Conservation (phyloP, 2,888 invertebrate genomes). For the Urechis unicinctus region DNA sequence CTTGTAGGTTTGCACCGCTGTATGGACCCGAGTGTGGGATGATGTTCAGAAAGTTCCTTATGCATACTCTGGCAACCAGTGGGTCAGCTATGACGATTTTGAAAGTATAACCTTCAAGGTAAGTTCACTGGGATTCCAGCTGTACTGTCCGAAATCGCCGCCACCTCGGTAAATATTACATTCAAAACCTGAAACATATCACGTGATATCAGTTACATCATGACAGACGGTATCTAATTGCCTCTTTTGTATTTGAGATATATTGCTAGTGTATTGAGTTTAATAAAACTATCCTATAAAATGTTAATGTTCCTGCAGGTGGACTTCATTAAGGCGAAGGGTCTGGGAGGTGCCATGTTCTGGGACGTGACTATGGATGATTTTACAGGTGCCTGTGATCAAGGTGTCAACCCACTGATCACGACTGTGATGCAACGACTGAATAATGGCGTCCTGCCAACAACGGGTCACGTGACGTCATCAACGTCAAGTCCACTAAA, state of each 20-base stretch:
- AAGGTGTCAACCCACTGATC: constrained; percentile 12
- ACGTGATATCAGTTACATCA: too few species aligned
- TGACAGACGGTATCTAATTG: too few species aligned
- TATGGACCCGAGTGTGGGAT: neutral
- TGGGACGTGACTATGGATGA: constrained; percentile 15
- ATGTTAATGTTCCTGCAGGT: too few species aligned
- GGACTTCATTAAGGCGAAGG: neutral
- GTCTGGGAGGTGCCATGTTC: constrained; percentile 7
- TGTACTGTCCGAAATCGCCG: neutral
- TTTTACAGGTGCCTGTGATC: constrained; percentile 7
- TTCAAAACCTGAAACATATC: too few species aligned
- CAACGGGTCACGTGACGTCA: too few species aligned
- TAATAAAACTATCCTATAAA: too few species aligned
- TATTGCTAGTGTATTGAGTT: too few species aligned
- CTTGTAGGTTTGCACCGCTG: neutral
- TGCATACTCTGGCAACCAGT: neutral
- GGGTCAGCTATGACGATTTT: neutral
- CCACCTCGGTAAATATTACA: too few species aligned
- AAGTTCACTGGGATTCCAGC: neutral
- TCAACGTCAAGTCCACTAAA: too few species aligned
- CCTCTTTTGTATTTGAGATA: too few species aligned
- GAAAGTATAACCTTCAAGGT: neutral
- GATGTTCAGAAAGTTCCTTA: neutral
- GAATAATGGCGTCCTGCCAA: too few species aligned
- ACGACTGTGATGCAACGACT: neutral